Evolutionary conservation across 2,797 vertebrate species (phyloP).

Genomic region (Furcifer pardalis): DNA sequence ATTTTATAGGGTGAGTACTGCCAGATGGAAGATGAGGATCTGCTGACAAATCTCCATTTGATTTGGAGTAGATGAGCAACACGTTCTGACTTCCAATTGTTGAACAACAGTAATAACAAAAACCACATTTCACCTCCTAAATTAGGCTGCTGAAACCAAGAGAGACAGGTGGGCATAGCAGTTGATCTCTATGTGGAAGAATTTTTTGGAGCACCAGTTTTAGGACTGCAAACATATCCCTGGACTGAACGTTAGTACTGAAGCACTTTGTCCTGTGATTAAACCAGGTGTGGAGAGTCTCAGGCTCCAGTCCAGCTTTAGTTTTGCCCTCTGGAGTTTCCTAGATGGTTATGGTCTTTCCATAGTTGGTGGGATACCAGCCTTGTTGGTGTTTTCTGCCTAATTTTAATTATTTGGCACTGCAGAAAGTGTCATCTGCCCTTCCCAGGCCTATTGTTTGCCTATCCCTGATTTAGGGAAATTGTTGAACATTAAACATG

Average conservation of each 20-base stretch:
- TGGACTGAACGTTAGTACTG: neutral
- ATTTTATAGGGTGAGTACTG: slow-evolving; percentile 14
- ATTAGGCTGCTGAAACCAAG: neutral
- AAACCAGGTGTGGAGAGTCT: neutral
- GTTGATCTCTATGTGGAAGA: neutral
- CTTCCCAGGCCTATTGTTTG: neutral
- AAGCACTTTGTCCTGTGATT: neutral
- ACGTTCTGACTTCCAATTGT: neutral
- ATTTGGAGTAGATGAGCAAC: neutral
- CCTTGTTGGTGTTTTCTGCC: too few species aligned
- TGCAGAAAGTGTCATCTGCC: too few species aligned
- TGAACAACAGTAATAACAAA: neutral
- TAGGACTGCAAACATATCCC: neutral
- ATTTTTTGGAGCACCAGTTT: neutral
- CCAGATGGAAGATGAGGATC: neutral
- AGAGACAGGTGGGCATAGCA: neutral
- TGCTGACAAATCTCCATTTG: neutral
- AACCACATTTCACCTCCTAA: neutral
- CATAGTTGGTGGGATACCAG: too few species aligned
- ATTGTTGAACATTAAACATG: slow-evolving; percentile 45
- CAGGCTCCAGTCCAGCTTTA: too few species aligned
- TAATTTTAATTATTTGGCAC: too few species aligned
- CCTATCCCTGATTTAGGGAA: slow-evolving; percentile 15
- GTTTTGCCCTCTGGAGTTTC: too few species aligned
- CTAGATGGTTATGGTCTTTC: too few species aligned